These are phyloP conservation scores for Microcebus murinus DNA, from an alignment of 2,113 vertebrate species.

Conservation along the genomic window DNA sequence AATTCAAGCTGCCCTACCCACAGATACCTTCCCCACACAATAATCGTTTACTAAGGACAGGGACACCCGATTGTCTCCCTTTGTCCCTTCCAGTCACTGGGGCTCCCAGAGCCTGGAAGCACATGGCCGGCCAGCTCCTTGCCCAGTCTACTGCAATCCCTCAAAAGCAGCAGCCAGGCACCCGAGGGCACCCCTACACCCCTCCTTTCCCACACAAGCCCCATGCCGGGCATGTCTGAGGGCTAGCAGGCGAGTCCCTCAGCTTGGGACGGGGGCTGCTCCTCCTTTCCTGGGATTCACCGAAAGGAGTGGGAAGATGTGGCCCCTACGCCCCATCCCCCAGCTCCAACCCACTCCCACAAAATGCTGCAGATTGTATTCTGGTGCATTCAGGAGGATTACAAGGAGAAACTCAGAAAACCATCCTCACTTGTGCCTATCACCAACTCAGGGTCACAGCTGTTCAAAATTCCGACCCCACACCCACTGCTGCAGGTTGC, in stretches of 20 bases:
- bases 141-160: slow-evolving; percentile 71
- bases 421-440: neutral
- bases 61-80: neutral
- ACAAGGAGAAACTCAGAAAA: slow-evolving; percentile 20
- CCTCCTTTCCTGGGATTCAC: neutral
- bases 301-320: neutral
- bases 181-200: slow-evolving; percentile 48
- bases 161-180: slow-evolving; percentile 71
- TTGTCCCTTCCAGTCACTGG: neutral
- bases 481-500: neutral
- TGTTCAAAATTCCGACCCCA: slow-evolving; percentile 29
- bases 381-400: neutral
- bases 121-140: neutral
- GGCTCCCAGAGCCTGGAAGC: neutral
- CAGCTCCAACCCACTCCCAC: neutral
- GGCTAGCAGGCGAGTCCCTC: neutral
- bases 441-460: neutral
- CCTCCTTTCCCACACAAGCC: neutral
- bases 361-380: neutral
- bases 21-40: neutral
- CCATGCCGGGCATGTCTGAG: neutral
- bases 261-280: neutral
- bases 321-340: neutral
- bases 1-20: neutral
- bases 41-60: neutral